Evolutionary conservation across 2,888 invertebrate species (phyloP).

Genomic region (Rosalia funebris): DNA sequence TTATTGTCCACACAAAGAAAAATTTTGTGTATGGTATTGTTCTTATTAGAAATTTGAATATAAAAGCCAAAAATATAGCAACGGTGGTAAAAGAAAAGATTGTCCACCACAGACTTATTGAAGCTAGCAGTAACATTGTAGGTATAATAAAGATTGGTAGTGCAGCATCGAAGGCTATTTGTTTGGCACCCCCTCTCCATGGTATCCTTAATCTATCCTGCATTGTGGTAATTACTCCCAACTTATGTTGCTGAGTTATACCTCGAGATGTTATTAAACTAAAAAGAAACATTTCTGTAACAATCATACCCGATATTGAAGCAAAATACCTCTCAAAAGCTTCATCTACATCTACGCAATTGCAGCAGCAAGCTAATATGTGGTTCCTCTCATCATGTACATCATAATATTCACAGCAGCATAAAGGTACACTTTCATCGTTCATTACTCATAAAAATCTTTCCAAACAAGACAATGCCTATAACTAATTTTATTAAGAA

Average conservation of each 20-base stretch:
- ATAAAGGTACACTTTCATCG: constrained; percentile 57
- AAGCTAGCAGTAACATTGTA: constrained; percentile 64
- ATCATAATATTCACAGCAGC: constrained; percentile 71
- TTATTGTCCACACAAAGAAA: constrained; percentile 79
- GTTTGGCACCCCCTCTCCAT: constrained; percentile 70
- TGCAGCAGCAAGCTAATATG: constrained; percentile 69
- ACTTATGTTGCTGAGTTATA: constrained; percentile 55
- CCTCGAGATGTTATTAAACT: constrained; percentile 61
- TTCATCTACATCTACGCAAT: constrained; percentile 12
- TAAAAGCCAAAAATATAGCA: constrained; percentile 51
- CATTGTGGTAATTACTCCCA: constrained; percentile 63
- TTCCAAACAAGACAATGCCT: no score
- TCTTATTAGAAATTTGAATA: constrained; percentile 54
- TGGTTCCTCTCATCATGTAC: constrained; percentile 66
- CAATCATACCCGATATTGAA: not conserved
- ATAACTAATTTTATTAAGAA: no score
- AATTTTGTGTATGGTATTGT: constrained; percentile 71
- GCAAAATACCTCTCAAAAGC: constrained; percentile 2
- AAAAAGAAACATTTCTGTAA: constrained; percentile 46
- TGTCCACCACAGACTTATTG: constrained; percentile 64
- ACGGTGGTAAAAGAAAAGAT: constrained; percentile 56
- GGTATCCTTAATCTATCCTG: constrained; percentile 69
- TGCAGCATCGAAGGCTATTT: constrained; percentile 65
- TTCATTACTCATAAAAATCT: no score
- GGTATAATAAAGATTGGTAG: constrained; percentile 67